These are phyloP conservation scores for Diplodus sargus DNA, from an alignment of 2,797 vertebrate species.

Conservation along the genomic window DNA sequence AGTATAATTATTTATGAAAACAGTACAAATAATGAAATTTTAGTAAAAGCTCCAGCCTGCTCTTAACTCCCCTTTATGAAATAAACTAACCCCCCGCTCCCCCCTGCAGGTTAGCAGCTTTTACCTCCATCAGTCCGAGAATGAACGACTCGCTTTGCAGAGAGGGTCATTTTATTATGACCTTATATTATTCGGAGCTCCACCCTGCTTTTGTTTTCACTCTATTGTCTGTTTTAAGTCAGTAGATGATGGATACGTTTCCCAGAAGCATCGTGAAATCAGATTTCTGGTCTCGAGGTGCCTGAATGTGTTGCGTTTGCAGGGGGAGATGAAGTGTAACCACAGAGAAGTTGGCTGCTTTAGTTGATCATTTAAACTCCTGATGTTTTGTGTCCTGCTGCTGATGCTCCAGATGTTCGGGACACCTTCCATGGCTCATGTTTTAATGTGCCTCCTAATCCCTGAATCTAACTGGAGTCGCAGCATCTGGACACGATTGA, in stretches of 20 bases:
- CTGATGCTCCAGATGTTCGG: slow-evolving; percentile 38
- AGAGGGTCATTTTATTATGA: slow-evolving; percentile 47
- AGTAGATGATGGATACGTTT: slow-evolving; percentile 40
- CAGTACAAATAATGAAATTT: slow-evolving; percentile 59
- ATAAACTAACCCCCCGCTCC: not conserved
- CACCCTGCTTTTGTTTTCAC: slow-evolving; percentile 8
- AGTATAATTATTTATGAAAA: slow-evolving; percentile 62
- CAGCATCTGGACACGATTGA: not conserved
- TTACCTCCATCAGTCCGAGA: slow-evolving; percentile 17
- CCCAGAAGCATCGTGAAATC: slow-evolving; percentile 22
- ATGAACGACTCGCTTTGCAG: slow-evolving; percentile 51
- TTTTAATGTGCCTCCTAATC: slow-evolving; percentile 79
- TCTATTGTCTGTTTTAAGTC: slow-evolving; percentile 70
- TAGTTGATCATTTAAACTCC: slow-evolving; percentile 1
- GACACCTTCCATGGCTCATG: slow-evolving; percentile 64
- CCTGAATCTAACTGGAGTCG: slow-evolving; percentile 40
- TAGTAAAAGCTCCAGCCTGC: slow-evolving; percentile 76
- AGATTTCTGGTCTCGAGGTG: slow-evolving; percentile 20
- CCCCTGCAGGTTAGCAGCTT: slow-evolving; percentile 74
- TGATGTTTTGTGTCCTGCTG: slow-evolving; percentile 10
- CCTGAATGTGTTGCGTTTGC: not conserved
- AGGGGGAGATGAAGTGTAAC: not conserved
- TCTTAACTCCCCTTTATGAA: slow-evolving; percentile 54
- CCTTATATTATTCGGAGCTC: slow-evolving; percentile 16
- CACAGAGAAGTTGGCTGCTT: slow-evolving; percentile 29